Conservation (phyloP, 2,113 vertebrate species). For the Oreochromis spilurus region DNA sequence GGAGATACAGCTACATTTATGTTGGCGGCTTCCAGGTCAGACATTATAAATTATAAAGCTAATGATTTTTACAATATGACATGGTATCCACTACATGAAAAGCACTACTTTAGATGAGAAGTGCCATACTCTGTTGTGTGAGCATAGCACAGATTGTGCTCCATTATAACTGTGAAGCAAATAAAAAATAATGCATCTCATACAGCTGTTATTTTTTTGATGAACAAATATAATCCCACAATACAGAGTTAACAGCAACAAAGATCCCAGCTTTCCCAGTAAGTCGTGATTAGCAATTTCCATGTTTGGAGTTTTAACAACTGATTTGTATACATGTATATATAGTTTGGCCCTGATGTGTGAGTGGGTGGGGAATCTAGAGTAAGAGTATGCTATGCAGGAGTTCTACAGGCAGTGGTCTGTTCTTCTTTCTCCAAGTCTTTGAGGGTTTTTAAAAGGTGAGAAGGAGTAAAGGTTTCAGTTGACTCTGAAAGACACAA, state of each 20-base stretch:
- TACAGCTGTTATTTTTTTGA: background rate
- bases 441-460: conserved; percentile 81
- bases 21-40: conserved; percentile 22
- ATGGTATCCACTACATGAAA: background rate
- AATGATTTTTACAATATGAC: conserved; percentile 1
- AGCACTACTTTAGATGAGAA: background rate
- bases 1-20: background rate
- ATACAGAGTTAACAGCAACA: background rate
- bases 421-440: conserved; percentile 81
- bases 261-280: background rate
- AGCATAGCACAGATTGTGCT: background rate
- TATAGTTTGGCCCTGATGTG: background rate
- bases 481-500: conserved; percentile 75
- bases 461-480: conserved; percentile 81
- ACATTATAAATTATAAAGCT: background rate
- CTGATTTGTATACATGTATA: background rate
- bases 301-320: background rate
- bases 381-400: background rate
- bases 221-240: background rate
- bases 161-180: background rate
- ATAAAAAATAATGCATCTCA: background rate
- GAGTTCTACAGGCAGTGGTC: conserved; percentile 9
- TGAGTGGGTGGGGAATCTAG: background rate
- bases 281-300: background rate
- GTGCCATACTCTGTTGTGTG: background rate